These are phyloP conservation scores for Vanacampus margaritifer DNA, from an alignment of 2,113 vertebrate species.

Conservation along the genomic window DNA sequence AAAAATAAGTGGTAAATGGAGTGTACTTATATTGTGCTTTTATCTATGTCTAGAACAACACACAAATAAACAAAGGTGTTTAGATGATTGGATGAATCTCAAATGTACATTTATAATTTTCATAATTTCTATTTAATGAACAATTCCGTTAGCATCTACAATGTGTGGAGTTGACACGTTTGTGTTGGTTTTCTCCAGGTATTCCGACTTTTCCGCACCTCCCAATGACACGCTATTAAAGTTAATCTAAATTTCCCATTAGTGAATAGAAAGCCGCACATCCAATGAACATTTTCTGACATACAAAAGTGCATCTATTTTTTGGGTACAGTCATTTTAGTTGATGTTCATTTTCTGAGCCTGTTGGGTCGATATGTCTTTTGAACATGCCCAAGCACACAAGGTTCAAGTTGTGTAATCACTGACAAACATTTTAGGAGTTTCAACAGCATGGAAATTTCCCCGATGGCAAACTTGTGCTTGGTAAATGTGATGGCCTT, in stretches of 20 bases:
- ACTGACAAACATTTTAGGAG: neutral
- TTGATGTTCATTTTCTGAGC: neutral
- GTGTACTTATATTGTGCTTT: too few relatives aligned
- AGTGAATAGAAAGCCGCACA: neutral
- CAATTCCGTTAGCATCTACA: too few relatives aligned
- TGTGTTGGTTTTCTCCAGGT: neutral
- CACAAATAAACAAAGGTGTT: neutral
- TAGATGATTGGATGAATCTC: neutral
- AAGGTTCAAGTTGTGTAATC: neutral
- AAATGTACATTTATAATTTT: neutral
- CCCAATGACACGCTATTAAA: too few relatives aligned
- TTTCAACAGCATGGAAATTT: conserved; percentile 5
- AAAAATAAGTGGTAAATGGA: neutral
- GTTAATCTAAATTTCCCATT: too few relatives aligned
- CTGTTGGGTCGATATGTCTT: neutral
- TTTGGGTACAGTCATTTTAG: neutral
- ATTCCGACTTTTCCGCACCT: neutral
- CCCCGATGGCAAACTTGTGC: neutral
- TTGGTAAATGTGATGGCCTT: neutral
- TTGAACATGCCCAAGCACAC: neutral
- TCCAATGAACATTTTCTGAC: neutral
- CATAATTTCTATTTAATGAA: neutral
- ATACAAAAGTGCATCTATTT: neutral
- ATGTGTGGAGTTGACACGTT: neutral
- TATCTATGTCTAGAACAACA: neutral